Conservation (phyloP, 2,888 invertebrate genomes). For the Odontomyia ornata region DNA sequence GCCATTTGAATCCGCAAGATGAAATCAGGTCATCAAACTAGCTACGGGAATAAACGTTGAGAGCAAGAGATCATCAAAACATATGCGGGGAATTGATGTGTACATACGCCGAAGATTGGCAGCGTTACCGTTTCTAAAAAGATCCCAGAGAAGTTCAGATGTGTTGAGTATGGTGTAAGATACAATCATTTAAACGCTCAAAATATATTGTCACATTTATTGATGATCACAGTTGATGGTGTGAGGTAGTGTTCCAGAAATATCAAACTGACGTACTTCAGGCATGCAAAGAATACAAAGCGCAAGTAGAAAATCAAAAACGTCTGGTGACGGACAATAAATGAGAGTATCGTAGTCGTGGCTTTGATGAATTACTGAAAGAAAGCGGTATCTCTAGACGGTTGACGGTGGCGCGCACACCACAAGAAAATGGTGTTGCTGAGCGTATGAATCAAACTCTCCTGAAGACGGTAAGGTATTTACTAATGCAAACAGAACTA, state of each 20-base stretch:
- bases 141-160: background rate
- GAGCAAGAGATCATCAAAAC: background rate
- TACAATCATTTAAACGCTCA: slow-evolving; percentile 44
- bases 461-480: slow-evolving; percentile 54
- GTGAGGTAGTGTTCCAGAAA: slow-evolving; percentile 47
- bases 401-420: slow-evolving; percentile 30
- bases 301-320: slow-evolving; percentile 47
- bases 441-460: slow-evolving; percentile 50
- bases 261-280: slow-evolving; percentile 38
- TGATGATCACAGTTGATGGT: slow-evolving; percentile 48
- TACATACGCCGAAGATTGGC: background rate
- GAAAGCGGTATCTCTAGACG: slow-evolving; percentile 38
- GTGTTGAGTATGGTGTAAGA: background rate
- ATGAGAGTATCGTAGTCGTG: slow-evolving; percentile 42
- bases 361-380: slow-evolving; percentile 42
- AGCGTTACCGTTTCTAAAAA: background rate
- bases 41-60: background rate
- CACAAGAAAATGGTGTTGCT: slow-evolving; percentile 51
- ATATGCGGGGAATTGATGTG: too few species aligned
- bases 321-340: slow-evolving; percentile 47
- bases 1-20: slow-evolving; percentile 3
- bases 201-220: slow-evolving; percentile 51
- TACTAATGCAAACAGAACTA: slow-evolving; percentile 53
- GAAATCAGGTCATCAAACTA: background rate
- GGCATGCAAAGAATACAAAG: slow-evolving; percentile 42